phyloP scores from a whole-genome alignment of 2,888 invertebrate genomes.

The Drosophila robusta region DNA sequence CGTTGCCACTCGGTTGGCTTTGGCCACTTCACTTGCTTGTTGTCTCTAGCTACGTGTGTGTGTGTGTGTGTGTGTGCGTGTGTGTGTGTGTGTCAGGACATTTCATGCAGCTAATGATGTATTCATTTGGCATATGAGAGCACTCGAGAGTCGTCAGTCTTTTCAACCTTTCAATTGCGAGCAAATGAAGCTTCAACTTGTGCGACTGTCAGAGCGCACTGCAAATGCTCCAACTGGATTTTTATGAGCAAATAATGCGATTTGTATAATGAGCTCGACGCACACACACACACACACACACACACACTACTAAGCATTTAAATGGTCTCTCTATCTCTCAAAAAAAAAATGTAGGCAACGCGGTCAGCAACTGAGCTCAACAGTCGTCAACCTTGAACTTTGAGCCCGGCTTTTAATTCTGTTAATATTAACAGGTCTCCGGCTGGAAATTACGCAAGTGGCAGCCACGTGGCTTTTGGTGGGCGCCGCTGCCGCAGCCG shows the following conservation, averaged over 20 bases:
- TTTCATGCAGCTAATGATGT: conserved; percentile 77
- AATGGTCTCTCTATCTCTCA: conserved; percentile 4
- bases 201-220: conserved; percentile 69
- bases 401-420: conserved; percentile 57
- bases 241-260: conserved; percentile 73
- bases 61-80: conserved; percentile 3
- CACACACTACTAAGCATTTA: conserved; percentile 3
- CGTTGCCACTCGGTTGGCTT: conserved; percentile 47
- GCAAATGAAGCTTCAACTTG: conserved; percentile 70
- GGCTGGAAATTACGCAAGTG: conserved; percentile 48
- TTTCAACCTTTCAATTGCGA: conserved; percentile 68
- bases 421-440: conserved; percentile 61
- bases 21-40: conserved; percentile 50
- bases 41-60: conserved; percentile 7
- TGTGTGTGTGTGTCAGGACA: conserved; percentile 49
- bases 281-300: conserved; percentile 6
- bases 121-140: conserved; percentile 72
- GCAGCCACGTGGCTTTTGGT: conserved; percentile 19
- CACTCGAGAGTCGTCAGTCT: conserved; percentile 35
- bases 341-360: conserved; percentile 47
- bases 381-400: conserved; percentile 63
- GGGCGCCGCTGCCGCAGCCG: conserved; percentile 1
- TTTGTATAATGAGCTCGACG: conserved; percentile 70
- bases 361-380: conserved; percentile 43
- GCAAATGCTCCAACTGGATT: conserved; percentile 53